A percentile compares a stretch with the other conserved stretches of the same genome.
These are phyloP conservation scores for Harpagoxenus sublaevis DNA, from an alignment of 2,888 invertebrate species.

Conservation along the genomic window DNA sequence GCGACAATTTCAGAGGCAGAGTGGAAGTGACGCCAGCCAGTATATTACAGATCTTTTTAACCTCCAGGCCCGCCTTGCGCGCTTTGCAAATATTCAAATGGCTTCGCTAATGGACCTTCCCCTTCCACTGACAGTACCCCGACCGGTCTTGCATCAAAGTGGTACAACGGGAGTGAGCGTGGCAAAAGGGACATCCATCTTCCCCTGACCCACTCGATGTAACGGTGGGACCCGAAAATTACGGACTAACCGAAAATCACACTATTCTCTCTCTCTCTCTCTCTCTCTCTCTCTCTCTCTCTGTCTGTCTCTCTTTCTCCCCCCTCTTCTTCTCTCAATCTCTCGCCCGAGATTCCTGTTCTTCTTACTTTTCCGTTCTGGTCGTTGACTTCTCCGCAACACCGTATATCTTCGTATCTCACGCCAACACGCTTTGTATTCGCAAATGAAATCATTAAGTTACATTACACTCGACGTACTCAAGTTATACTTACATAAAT, in stretches of 20 bases:
- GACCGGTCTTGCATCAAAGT: slow-evolving; percentile 83
- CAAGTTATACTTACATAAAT: neutral
- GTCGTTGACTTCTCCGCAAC: slow-evolving; percentile 70
- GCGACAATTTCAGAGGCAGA: slow-evolving; percentile 81
- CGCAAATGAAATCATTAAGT: slow-evolving; percentile 40
- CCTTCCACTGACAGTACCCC: slow-evolving; percentile 67
- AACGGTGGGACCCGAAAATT: slow-evolving; percentile 81
- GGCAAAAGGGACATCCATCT: slow-evolving; percentile 82
- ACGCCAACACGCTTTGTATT: slow-evolving; percentile 38
- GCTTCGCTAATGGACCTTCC: slow-evolving; percentile 83
- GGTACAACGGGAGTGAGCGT: slow-evolving; percentile 74
- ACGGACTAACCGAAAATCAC: slow-evolving; percentile 80
- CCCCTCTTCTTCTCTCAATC: slow-evolving; percentile 5
- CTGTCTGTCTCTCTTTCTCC: slow-evolving; percentile 17
- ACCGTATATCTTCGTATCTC: slow-evolving; percentile 45
- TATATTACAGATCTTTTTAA: slow-evolving; percentile 85
- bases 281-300: too few species aligned
- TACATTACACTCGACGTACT: neutral
- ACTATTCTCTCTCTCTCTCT: neutral
- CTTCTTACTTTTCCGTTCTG: slow-evolving; percentile 65
- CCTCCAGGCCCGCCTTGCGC: slow-evolving; percentile 78
- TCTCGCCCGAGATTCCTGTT: slow-evolving; percentile 1
- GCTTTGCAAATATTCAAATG: slow-evolving; percentile 86
- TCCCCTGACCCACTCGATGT: slow-evolving; percentile 77
- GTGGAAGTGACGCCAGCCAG: slow-evolving; percentile 82